phyloP scores from a whole-genome alignment of 2,113 vertebrate species.

The Nycticorax nycticorax region DNA sequence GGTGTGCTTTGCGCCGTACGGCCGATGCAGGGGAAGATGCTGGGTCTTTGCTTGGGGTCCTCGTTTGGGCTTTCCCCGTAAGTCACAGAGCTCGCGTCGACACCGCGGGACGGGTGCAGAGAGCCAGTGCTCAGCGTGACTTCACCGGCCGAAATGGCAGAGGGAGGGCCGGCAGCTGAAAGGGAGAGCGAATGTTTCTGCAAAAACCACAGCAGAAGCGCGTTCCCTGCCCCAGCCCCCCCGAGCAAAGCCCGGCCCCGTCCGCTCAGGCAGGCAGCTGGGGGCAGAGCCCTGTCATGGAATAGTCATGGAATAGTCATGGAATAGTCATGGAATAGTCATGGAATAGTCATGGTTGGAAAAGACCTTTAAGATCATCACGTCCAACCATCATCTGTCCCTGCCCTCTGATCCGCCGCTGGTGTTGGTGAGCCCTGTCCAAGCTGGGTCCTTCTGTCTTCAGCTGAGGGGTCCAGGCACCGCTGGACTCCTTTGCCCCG shows the following conservation, averaged over 20 bases:
- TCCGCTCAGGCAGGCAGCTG: background rate
- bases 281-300: background rate
- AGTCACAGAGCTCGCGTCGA: background rate
- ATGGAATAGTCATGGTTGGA: too few species aligned
- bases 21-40: background rate
- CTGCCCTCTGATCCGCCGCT: rapidly evolving
- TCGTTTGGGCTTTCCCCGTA: background rate
- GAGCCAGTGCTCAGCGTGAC: background rate
- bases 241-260: rapidly evolving
- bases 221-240: too few species aligned
- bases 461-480: background rate
- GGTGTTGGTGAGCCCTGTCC: rapidly evolving
- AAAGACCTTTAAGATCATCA: too few species aligned
- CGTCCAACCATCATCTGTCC: too few species aligned
- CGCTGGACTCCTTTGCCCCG: rapidly evolving
- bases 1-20: rapidly evolving
- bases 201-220: background rate
- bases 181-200: background rate
- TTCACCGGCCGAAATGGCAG: rapidly evolving
- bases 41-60: background rate
- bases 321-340: too few species aligned
- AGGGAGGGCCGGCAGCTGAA: background rate
- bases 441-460: background rate
- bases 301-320: too few species aligned
- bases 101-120: background rate